Percentiles rank a stretch among this genome's conserved stretches.
These are phyloP conservation scores for Osmerus mordax DNA, from an alignment of 2,113 vertebrate species.

Conservation along the genomic window DNA sequence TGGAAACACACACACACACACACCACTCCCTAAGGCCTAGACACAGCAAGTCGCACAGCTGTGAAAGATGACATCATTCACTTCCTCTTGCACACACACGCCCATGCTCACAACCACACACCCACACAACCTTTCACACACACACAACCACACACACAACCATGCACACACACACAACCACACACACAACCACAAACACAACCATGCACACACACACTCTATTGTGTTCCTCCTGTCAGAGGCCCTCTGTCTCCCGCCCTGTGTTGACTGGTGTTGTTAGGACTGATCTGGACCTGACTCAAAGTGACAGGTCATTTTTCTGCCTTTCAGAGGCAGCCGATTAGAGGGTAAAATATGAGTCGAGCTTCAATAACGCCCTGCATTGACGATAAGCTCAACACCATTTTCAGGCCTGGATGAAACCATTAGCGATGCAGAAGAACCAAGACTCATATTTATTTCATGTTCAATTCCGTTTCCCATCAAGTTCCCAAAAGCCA, in stretches of 20 bases:
- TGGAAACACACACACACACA: constrained; percentile 29
- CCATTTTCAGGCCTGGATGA: constrained; percentile 17
- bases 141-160: not conserved
- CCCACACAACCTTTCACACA: constrained; percentile 2
- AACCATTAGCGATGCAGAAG: constrained; percentile 19
- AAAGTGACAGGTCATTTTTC: constrained; percentile 29
- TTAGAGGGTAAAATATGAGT: constrained; percentile 15
- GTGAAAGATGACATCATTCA: constrained; percentile 42
- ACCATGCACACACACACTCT: constrained; percentile 7
- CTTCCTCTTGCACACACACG: constrained; percentile 17
- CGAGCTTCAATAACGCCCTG: constrained; percentile 13
- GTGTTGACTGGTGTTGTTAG: constrained; percentile 10
- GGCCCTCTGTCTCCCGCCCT: not conserved
- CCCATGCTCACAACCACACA: not conserved
- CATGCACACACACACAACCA: not conserved
- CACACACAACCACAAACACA: not conserved
- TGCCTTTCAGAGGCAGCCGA: constrained; percentile 8
- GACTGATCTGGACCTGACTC: constrained; percentile 20
- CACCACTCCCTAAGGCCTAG: not conserved
- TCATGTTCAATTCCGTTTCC: constrained; percentile 36
- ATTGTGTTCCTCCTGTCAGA: not conserved
- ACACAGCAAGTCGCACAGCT: constrained; percentile 17
- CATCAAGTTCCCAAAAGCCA: constrained; percentile 47
- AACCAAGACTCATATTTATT: constrained; percentile 47
- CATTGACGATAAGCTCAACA: not conserved